Conservation (phyloP, 2,113 vertebrate genomes). For the Abramis brama region DNA sequence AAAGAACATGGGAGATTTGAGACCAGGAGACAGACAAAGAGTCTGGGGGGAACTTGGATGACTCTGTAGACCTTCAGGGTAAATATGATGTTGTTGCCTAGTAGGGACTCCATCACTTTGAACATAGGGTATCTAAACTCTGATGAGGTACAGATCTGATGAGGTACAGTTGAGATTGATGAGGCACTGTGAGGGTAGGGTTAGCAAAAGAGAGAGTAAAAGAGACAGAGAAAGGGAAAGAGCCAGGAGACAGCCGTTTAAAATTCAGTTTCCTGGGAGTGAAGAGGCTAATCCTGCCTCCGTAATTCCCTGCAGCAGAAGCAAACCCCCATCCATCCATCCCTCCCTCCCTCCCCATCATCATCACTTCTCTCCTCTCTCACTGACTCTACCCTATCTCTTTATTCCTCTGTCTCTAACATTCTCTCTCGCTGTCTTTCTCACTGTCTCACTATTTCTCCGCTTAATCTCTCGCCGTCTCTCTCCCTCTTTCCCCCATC, state of each 20-base stretch:
- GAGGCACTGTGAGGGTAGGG: constrained; percentile 40
- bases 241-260: constrained; percentile 90
- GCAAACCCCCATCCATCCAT: constrained; percentile 86
- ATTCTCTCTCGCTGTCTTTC: constrained; percentile 53
- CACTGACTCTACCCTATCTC: constrained; percentile 48
- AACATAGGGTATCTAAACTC: constrained; percentile 42
- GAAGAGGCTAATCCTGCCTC: constrained; percentile 99
- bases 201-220: constrained; percentile 64
- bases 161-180: constrained; percentile 66
- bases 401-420: constrained; percentile 55
- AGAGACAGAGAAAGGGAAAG: constrained; percentile 56
- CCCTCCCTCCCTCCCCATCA: constrained; percentile 62
- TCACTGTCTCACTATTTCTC: constrained; percentile 52
- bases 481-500: constrained; percentile 57
- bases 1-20: constrained; percentile 35
- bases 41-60: constrained; percentile 17
- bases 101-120: constrained; percentile 45
- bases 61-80: constrained; percentile 40
- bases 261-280: constrained; percentile 99
- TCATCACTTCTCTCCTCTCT: constrained; percentile 67
- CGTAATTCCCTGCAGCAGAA: constrained; percentile 99
- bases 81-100: constrained; percentile 32
- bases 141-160: constrained; percentile 73
- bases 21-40: background rate
- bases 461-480: constrained; percentile 54